Evolutionary conservation across 2,888 invertebrate genomes (phyloP), one percentile per base, ranked within the genome.

Genomic region (Drosophila lacicola): DNA sequence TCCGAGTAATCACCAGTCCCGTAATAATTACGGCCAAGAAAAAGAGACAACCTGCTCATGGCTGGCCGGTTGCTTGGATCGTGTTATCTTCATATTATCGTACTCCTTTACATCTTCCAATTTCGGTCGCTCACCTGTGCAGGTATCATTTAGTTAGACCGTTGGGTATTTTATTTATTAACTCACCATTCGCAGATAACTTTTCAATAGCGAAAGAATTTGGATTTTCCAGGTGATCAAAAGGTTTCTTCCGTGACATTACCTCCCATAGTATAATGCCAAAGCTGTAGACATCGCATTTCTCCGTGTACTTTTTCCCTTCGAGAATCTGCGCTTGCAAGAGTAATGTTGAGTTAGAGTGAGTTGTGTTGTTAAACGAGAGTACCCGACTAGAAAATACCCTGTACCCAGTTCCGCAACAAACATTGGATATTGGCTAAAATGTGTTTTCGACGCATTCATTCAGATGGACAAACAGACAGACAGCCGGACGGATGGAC

Each of bases 241-340:
- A 55, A 8, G 78, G 73, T 10, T 10, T 9, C 34, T 44, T 49
- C 4, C 54, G 39, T 1, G 70, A 49, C 33, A 81, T n/a, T 36
- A 64, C 41, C 29, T 78, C 81, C 78, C 81, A 78, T 6, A 64
- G 37, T n/a, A 61, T 14, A n/a, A 81, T 67, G 2, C 56, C 74
- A 58, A 70, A 78, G 25, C 82, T 78, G 11, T 64, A 46, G 2
- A 78, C 64, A 70, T 77, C 77, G 9, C 80, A 76, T 47, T 53
- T 64, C 36, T 62, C 50, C 0, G 57, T 51, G 19, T 54, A 46
- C 0, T 0, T 3, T 2, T 0, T 0, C 5, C 3, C 21, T 0
- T 0, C 0, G 0, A 45, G n/a, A 0, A 75, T 47, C 77, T 73
- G 36, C 13, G 11, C 3, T 19, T 19, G 11, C 1, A 14, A 17